A percentile compares a stretch with the other conserved stretches of the same genome.
Evolutionary conservation across 1,140 invertebrate genomes (phyloP).

Genomic region (Diabrotica undecimpunctata): DNA sequence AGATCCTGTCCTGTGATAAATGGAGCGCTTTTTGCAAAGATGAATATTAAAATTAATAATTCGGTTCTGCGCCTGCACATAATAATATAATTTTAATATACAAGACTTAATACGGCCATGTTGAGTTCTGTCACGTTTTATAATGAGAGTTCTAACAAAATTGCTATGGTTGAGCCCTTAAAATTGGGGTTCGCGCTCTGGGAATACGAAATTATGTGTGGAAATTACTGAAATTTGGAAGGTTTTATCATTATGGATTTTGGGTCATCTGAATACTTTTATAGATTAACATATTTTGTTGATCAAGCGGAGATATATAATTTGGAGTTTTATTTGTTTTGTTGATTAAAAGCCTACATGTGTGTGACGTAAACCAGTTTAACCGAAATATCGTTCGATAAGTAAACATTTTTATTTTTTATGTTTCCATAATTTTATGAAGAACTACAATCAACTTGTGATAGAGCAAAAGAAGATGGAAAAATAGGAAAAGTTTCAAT

Average conservation of each 20-base stretch:
- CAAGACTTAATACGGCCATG: constrained; percentile 10
- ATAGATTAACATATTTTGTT: neutral
- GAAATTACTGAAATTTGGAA: constrained; percentile 19
- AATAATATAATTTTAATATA: constrained; percentile 21
- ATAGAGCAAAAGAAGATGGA: no score
- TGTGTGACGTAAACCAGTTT: no score
- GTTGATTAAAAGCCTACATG: neutral
- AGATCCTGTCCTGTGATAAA: constrained; percentile 4
- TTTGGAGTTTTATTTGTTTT: constrained; percentile 1
- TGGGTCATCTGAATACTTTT: constrained; percentile 3
- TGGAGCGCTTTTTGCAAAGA: constrained; percentile 12
- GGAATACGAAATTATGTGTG: constrained; percentile 17
- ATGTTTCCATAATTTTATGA: no score
- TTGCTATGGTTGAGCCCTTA: constrained; percentile 13
- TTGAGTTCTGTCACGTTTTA: constrained; percentile 16
- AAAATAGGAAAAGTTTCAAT: no score
- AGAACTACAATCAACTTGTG: no score
- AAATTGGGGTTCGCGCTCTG: constrained; percentile 10
- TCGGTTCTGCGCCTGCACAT: constrained; percentile 14
- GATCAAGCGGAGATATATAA: neutral
- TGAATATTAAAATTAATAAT: constrained; percentile 25
- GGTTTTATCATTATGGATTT: constrained; percentile 6
- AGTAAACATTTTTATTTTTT: no score
- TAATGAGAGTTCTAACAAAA: constrained; percentile 14
- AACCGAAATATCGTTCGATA: no score